Conservation (phyloP, 2,888 invertebrate genomes). For the Autographa gamma region DNA sequence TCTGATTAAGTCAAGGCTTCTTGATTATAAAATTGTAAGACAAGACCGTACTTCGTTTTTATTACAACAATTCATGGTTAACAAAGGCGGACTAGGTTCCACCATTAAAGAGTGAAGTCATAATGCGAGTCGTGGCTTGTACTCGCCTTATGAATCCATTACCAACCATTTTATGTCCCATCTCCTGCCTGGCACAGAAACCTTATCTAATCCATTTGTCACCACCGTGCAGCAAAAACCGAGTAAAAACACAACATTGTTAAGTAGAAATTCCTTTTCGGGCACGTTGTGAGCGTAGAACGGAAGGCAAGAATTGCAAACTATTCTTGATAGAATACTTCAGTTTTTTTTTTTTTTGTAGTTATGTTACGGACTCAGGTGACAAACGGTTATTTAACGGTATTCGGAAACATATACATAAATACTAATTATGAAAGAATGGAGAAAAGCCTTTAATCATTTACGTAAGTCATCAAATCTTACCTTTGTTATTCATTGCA, state of each 20-base stretch:
- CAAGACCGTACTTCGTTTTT: background rate
- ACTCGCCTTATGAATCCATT: slow-evolving; percentile 28
- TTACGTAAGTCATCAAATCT: background rate
- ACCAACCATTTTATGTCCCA: slow-evolving; percentile 32
- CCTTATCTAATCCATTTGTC: slow-evolving; percentile 41
- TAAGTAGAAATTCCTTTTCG: background rate
- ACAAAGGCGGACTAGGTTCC: background rate
- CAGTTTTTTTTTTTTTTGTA: background rate
- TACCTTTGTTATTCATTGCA: too few relatives aligned
- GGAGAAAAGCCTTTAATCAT: too few relatives aligned
- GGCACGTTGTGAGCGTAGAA: background rate
- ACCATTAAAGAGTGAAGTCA: slow-evolving; percentile 17
- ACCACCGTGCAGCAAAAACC: slow-evolving; percentile 21
- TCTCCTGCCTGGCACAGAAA: slow-evolving; percentile 27
- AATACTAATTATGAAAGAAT: too few relatives aligned
- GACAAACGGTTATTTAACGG: too few relatives aligned
- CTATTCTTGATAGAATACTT: background rate
- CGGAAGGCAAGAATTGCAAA: background rate
- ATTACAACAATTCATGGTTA: slow-evolving; percentile 2
- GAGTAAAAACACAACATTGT: slow-evolving; percentile 23
- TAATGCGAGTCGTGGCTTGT: slow-evolving; percentile 8
- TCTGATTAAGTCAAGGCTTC: background rate
- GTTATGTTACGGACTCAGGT: background rate
- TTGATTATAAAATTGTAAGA: slow-evolving; percentile 7
- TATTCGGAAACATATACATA: too few relatives aligned